Conservation (phyloP, 1,140 invertebrate species). For the Lamellibrachia luymesi region DNA sequence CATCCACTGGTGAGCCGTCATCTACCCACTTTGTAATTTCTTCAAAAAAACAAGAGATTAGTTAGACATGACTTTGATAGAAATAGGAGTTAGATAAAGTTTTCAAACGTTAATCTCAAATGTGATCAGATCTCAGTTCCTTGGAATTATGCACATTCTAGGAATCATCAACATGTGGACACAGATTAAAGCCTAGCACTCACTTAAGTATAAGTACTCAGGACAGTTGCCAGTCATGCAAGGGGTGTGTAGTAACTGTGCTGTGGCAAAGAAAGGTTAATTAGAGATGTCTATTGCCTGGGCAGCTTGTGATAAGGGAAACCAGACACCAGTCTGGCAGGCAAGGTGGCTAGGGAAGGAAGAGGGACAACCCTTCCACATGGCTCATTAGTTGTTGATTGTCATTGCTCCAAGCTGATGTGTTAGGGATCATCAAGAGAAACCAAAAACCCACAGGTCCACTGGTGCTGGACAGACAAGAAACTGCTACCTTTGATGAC, state of each 20-base stretch:
- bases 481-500: not conserved
- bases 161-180: not conserved
- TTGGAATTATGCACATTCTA: slow-evolving; percentile 1
- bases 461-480: not conserved
- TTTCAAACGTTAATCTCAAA: not conserved
- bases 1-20: too few species aligned
- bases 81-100: not conserved
- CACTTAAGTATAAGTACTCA: not conserved
- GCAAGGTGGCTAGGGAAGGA: not conserved
- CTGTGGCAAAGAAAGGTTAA: not conserved
- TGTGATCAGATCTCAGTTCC: not conserved
- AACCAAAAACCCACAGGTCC: not conserved
- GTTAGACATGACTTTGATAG: not conserved
- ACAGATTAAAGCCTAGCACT: not conserved
- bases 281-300: not conserved
- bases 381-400: not conserved
- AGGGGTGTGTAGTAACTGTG: not conserved
- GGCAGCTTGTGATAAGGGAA: not conserved
- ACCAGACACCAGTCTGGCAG: not conserved
- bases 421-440: not conserved
- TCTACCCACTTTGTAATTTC: too few species aligned
- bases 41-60: too few species aligned
- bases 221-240: not conserved
- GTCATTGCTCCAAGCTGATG: not conserved
- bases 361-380: not conserved